These are phyloP conservation scores for Gorsachius magnificus DNA, from an alignment of 2,797 vertebrate genomes.

Conservation along the genomic window DNA sequence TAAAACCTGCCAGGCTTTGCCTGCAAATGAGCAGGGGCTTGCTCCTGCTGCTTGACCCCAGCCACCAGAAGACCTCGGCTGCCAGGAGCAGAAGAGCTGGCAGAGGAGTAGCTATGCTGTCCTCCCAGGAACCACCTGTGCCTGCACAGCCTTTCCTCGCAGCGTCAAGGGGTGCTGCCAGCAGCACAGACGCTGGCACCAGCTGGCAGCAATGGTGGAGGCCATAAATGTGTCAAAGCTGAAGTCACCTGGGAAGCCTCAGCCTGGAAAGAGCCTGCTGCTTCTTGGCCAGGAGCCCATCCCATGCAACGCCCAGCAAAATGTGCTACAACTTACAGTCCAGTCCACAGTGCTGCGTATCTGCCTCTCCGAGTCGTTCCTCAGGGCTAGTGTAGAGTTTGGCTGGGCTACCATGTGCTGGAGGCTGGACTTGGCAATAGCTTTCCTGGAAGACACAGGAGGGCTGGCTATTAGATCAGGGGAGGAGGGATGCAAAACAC, in stretches of 20 bases:
- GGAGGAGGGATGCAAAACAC: background rate
- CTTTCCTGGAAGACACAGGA: slow-evolving; percentile 85
- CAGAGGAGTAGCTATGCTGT: background rate
- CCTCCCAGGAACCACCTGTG: background rate
- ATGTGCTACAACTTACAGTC: slow-evolving; percentile 84
- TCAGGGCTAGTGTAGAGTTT: slow-evolving; percentile 72
- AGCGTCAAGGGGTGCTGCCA: slow-evolving; percentile 18
- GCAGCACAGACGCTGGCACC: slow-evolving; percentile 23
- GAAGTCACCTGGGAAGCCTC: slow-evolving; percentile 10
- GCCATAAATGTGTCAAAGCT: slow-evolving; percentile 7
- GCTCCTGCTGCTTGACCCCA: background rate
- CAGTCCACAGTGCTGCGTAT: slow-evolving; percentile 90
- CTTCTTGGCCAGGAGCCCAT: background rate
- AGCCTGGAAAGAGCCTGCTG: background rate
- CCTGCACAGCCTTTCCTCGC: background rate
- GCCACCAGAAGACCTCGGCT: background rate
- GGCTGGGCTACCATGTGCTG: slow-evolving; percentile 86
- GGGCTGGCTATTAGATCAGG: background rate
- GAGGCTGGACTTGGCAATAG: slow-evolving; percentile 90
- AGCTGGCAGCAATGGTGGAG: background rate
- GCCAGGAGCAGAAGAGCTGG: background rate
- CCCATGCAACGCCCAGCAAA: background rate
- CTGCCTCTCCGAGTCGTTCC: slow-evolving; percentile 80
- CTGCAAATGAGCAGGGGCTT: background rate
- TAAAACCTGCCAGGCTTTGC: background rate